A percentile compares a stretch with the other conserved stretches of the same genome.
phyloP scores from a whole-genome alignment of 2,888 invertebrate species.

The Notocelia uddmanniana region DNA sequence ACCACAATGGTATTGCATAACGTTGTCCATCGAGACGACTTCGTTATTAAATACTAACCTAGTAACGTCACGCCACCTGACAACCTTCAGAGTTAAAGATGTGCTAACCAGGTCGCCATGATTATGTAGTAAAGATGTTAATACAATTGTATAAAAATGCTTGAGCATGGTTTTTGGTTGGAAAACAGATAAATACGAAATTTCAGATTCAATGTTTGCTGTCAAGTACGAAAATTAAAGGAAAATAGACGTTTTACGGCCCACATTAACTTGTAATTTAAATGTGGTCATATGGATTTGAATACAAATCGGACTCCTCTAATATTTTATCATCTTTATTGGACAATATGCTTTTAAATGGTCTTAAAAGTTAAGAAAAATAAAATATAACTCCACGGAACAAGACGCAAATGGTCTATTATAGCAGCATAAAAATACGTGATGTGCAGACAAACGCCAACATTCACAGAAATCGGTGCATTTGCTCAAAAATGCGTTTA shows the following conservation, averaged over 20 bases:
- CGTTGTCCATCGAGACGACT: neutral
- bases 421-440: constrained; percentile 22
- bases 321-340: constrained; percentile 17
- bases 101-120: neutral
- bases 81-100: constrained; percentile 14
- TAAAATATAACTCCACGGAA: neutral
- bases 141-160: neutral
- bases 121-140: constrained; percentile 10
- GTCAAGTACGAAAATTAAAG: neutral
- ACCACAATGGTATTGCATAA: neutral
- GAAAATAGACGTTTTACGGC: too few relatives aligned
- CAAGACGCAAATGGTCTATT: constrained; percentile 14
- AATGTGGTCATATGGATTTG: neutral
- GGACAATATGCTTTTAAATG: constrained; percentile 14
- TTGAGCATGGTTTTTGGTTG: neutral
- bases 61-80: neutral
- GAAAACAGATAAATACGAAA: neutral
- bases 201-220: neutral
- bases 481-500: constrained; percentile 32
- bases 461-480: constrained; percentile 17
- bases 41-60: neutral
- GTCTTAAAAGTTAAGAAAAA: constrained; percentile 14
- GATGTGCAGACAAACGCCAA: constrained; percentile 15
- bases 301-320: neutral
- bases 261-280: neutral